Evolutionary conservation across 2,113 vertebrate genomes (phyloP).

Genomic region (Rhinogobius similis): DNA sequence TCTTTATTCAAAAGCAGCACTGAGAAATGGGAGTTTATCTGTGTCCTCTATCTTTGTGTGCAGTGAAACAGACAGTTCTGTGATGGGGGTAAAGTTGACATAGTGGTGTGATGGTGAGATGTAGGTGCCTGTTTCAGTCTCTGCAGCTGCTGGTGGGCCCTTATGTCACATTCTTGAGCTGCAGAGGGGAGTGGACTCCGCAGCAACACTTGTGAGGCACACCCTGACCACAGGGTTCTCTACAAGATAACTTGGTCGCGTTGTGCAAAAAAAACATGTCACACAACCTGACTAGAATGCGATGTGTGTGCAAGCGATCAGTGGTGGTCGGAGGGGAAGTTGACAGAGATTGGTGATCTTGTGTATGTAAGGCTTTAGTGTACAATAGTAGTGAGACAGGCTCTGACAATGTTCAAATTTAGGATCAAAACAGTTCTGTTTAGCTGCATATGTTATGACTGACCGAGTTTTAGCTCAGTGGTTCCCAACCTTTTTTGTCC

Average conservation of each 20-base stretch:
- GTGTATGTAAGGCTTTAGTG: too few relatives aligned
- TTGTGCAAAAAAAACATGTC: constrained; percentile 20
- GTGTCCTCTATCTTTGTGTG: neutral
- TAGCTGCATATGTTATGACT: too few relatives aligned
- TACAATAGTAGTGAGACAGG: too few relatives aligned
- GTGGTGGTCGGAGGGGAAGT: too few relatives aligned
- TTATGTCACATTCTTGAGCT: constrained; percentile 63
- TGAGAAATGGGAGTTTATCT: neutral
- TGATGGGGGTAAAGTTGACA: neutral
- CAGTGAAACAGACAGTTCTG: neutral
- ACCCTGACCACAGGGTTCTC: constrained; percentile 44
- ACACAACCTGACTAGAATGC: too few relatives aligned
- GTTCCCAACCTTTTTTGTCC: too few relatives aligned
- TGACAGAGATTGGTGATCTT: too few relatives aligned
- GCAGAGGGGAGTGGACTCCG: neutral
- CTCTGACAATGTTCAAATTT: too few relatives aligned
- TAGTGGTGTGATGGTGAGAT: constrained; percentile 39
- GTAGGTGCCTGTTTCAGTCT: constrained; percentile 46
- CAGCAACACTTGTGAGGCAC: constrained; percentile 24
- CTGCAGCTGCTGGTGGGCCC: constrained; percentile 65
- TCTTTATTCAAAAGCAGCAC: too few relatives aligned
- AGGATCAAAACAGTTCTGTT: too few relatives aligned
- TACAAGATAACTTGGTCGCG: constrained; percentile 32
- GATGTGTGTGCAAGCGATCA: too few relatives aligned
- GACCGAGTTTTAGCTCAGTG: too few relatives aligned